phyloP scores from a whole-genome alignment of 2,888 invertebrate genomes.

The Hyposoter dolosus region DNA sequence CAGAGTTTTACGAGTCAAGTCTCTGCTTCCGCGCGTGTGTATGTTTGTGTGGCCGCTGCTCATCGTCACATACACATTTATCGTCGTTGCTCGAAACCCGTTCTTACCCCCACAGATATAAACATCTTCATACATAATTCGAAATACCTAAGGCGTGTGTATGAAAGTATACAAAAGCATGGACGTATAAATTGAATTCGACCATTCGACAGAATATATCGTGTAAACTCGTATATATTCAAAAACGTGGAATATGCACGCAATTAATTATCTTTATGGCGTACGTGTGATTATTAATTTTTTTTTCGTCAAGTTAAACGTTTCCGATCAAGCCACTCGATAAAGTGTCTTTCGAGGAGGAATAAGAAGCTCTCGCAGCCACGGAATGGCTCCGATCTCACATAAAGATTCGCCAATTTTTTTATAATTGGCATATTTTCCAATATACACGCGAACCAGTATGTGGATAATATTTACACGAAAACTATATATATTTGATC shows the following conservation, averaged over 20 bases:
- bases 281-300: slow-evolving; percentile 34
- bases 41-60: slow-evolving; percentile 26
- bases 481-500: slow-evolving; percentile 25
- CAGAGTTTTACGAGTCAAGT: slow-evolving; percentile 77
- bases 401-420: slow-evolving; percentile 33
- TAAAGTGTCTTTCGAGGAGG: slow-evolving; percentile 10
- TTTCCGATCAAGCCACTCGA: slow-evolving; percentile 34
- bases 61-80: slow-evolving; percentile 26
- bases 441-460: neutral
- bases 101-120: slow-evolving; percentile 28
- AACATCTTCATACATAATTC: slow-evolving; percentile 11
- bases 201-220: slow-evolving; percentile 29
- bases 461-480: neutral
- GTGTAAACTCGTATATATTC: slow-evolving; percentile 38
- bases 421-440: slow-evolving; percentile 37
- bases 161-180: neutral
- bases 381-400: slow-evolving; percentile 18
- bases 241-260: slow-evolving; percentile 24
- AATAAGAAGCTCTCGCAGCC: neutral
- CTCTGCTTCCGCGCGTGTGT: slow-evolving; percentile 59
- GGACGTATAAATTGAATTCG: slow-evolving; percentile 40
- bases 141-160: neutral
- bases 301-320: slow-evolving; percentile 14
- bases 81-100: slow-evolving; percentile 32
- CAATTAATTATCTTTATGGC: slow-evolving; percentile 52